Conservation (phyloP, 2,888 invertebrate genomes). For the Drosophila trichaetosa region DNA sequence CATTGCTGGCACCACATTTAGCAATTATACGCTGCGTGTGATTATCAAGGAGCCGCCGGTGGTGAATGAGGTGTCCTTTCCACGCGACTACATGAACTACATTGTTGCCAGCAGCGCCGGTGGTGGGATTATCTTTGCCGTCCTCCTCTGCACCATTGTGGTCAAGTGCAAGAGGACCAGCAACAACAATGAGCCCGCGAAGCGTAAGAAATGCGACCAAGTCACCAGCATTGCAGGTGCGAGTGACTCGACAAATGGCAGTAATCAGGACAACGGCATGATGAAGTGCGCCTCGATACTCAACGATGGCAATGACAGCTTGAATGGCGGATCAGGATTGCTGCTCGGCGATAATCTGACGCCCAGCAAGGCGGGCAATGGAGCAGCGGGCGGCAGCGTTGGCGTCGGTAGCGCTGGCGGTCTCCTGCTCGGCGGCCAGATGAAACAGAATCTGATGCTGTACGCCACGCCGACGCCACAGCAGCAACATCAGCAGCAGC, state of each 20-base stretch:
- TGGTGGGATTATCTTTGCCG: conserved; percentile 88
- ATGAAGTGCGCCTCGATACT: conserved; percentile 86
- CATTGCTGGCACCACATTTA: conserved; percentile 91
- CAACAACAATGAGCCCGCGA: conserved; percentile 73
- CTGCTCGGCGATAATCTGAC: conserved; percentile 76
- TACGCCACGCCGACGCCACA: conserved; percentile 80
- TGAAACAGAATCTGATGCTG: conserved; percentile 84
- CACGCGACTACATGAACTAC: conserved; percentile 89
- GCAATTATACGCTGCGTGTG: conserved; percentile 92
- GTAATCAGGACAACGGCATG: conserved; percentile 85
- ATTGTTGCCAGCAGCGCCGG: conserved; percentile 89
- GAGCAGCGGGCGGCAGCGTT: conserved; percentile 30
- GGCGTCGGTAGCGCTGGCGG: conserved; percentile 57
- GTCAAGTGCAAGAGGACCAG: conserved; percentile 86
- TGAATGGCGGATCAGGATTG: conserved; percentile 71
- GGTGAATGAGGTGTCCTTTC: conserved; percentile 89
- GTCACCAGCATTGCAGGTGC: conserved; percentile 85
- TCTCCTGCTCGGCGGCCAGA: conserved; percentile 82
- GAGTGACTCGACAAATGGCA: conserved; percentile 65
- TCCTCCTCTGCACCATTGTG: conserved; percentile 89
- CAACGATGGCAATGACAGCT: conserved; percentile 75
- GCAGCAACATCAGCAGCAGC: conserved; percentile 51
- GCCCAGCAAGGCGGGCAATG: conserved; percentile 76
- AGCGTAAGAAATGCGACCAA: conserved; percentile 86
- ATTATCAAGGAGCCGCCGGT: conserved; percentile 90